Evolutionary conservation across 2,797 vertebrate genomes (phyloP).

Genomic region (Catamblyrhynchus diadema): DNA sequence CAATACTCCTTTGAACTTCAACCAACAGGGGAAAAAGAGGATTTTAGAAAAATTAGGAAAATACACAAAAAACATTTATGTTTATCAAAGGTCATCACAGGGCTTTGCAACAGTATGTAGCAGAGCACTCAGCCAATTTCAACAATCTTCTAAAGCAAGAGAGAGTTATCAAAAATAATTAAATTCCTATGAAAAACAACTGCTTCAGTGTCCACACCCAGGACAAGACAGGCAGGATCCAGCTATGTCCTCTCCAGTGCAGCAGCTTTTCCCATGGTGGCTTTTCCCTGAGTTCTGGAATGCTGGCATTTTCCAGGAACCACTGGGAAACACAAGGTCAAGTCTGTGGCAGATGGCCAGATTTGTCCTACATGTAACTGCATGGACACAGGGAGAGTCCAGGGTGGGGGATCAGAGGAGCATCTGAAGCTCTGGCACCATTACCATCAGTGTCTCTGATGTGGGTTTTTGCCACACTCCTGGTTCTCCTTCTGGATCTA

Average conservation of each 20-base stretch:
- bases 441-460: neutral
- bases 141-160: neutral
- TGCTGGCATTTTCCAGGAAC: neutral
- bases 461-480: neutral
- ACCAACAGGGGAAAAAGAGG: neutral
- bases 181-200: neutral
- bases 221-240: neutral
- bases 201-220: neutral
- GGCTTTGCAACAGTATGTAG: neutral
- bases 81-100: neutral
- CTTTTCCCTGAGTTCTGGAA: neutral
- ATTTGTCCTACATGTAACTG: neutral
- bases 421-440: neutral
- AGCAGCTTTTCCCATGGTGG: neutral
- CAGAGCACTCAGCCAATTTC: neutral
- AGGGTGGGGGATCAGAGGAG: neutral
- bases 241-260: neutral
- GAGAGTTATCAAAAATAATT: neutral
- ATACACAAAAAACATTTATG: neutral
- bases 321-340: neutral
- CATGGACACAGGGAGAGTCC: neutral
- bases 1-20: neutral
- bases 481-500: neutral
- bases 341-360: neutral
- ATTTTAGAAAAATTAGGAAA: neutral